phyloP scores from a whole-genome alignment of 2,113 vertebrate genomes.

The Mus spicilegus region DNA sequence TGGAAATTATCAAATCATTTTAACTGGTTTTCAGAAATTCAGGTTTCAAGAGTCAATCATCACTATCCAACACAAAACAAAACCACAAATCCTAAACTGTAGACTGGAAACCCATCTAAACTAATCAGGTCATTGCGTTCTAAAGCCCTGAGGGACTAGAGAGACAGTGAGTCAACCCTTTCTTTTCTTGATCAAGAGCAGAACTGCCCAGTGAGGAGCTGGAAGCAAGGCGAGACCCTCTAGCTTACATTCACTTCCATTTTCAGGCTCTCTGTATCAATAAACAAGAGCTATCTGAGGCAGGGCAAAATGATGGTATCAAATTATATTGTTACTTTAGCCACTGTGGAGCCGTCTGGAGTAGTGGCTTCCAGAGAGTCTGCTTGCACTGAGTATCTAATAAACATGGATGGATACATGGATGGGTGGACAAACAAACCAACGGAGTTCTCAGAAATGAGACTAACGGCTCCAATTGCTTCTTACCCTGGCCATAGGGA shows the following conservation, averaged over 20 bases:
- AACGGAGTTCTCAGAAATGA: neutral
- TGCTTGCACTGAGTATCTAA: neutral
- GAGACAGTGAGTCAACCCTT: conserved; percentile 49
- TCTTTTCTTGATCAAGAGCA: conserved; percentile 32
- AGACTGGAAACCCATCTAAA: conserved; percentile 46
- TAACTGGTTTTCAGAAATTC: neutral
- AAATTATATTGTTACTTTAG: neutral
- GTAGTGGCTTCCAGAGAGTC: neutral
- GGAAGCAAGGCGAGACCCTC: neutral
- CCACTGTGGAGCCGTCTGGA: neutral
- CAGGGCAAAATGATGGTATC: neutral
- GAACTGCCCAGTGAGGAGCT: conserved; percentile 1
- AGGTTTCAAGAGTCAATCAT: conserved; percentile 24
- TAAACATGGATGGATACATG: neutral
- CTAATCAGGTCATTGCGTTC: conserved; percentile 63
- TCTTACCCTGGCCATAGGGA: neutral
- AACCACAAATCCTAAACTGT: neutral
- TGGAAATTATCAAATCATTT: neutral
- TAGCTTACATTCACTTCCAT: neutral
- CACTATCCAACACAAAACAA: neutral
- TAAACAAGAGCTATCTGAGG: neutral
- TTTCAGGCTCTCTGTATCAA: neutral
- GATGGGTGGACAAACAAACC: too few species aligned
- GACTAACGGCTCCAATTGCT: neutral
- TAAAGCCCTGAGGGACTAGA: conserved; percentile 34